These are phyloP conservation scores for Copidosoma floridanum DNA, from an alignment of 1,140 invertebrate genomes.

Conservation along the genomic window DNA sequence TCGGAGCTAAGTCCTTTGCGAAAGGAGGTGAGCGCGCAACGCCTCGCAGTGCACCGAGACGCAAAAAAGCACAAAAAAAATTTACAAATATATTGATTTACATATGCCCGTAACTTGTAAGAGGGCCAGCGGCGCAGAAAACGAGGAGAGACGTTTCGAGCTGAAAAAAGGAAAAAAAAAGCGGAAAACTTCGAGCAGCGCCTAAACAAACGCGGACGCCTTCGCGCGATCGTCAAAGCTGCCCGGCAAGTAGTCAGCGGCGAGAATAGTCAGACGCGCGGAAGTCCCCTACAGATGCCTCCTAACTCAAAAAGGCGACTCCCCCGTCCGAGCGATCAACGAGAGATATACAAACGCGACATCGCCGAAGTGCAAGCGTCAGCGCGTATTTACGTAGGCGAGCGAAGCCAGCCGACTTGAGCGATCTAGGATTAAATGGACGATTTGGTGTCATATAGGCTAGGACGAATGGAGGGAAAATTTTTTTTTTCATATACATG, in stretches of 20 bases:
- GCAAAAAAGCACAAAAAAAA: conserved; percentile 51
- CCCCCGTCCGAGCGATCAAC: background rate
- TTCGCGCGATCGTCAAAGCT: background rate
- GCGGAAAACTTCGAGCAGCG: background rate
- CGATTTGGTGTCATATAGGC: too few species aligned
- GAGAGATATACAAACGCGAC: too few species aligned
- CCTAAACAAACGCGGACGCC: background rate
- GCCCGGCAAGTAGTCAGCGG: conserved; percentile 8
- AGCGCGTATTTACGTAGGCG: too few species aligned
- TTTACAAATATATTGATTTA: conserved; percentile 61
- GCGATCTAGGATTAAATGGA: too few species aligned
- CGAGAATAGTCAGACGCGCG: background rate
- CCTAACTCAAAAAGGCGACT: too few species aligned
- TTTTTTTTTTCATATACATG: too few species aligned
- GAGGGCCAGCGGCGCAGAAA: conserved; percentile 45
- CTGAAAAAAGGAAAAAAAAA: conserved; percentile 19
- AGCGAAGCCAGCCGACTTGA: too few species aligned
- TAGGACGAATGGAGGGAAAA: too few species aligned
- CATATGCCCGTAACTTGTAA: conserved; percentile 59
- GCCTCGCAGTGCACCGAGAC: conserved; percentile 11
- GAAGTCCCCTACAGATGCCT: too few species aligned
- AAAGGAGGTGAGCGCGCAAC: background rate
- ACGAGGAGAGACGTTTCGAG: conserved; percentile 18
- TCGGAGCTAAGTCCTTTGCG: conserved; percentile 17
- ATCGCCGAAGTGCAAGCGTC: too few species aligned